phyloP scores from a whole-genome alignment of 1,140 invertebrate genomes.

The Maniola jurtina region DNA sequence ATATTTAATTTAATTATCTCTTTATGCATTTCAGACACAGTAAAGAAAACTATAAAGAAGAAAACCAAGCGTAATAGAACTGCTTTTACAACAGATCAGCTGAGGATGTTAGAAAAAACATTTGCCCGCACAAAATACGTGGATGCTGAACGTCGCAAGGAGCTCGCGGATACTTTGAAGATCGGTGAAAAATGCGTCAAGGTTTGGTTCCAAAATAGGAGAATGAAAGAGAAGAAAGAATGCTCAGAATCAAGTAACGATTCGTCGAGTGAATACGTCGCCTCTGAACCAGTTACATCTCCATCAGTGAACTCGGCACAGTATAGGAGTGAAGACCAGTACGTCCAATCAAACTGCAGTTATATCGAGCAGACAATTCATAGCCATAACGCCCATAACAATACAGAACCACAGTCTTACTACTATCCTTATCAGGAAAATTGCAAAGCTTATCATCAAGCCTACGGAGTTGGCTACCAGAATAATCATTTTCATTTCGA shows the following conservation, averaged over 20 bases:
- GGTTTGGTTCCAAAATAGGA: conserved; percentile 65
- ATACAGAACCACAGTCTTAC: conserved; percentile 4
- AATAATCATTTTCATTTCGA: conserved; percentile 13
- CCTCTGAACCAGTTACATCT: conserved; percentile 31
- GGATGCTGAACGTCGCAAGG: conserved; percentile 35
- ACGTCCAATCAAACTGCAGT: not conserved
- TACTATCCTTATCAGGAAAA: conserved; percentile 11
- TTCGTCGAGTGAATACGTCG: conserved; percentile 37
- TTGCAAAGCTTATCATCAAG: not conserved
- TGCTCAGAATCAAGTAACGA: conserved; percentile 45
- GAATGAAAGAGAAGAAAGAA: conserved; percentile 62
- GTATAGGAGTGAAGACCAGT: not conserved
- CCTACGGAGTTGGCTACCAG: conserved; percentile 13
- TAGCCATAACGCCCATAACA: not conserved
- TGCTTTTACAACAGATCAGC: conserved; percentile 58
- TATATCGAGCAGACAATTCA: not conserved
- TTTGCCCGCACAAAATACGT: conserved; percentile 46
- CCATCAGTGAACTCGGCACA: conserved; percentile 2
- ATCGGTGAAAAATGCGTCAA: conserved; percentile 57
- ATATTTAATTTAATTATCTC: too few relatives aligned
- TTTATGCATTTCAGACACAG: conserved; percentile 29
- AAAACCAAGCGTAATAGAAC: conserved; percentile 54
- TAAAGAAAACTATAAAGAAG: conserved; percentile 49
- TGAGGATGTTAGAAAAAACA: conserved; percentile 46
- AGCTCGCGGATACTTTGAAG: conserved; percentile 44